These are phyloP conservation scores for Maniola jurtina DNA, from an alignment of 1,140 invertebrate species.

Conservation along the genomic window DNA sequence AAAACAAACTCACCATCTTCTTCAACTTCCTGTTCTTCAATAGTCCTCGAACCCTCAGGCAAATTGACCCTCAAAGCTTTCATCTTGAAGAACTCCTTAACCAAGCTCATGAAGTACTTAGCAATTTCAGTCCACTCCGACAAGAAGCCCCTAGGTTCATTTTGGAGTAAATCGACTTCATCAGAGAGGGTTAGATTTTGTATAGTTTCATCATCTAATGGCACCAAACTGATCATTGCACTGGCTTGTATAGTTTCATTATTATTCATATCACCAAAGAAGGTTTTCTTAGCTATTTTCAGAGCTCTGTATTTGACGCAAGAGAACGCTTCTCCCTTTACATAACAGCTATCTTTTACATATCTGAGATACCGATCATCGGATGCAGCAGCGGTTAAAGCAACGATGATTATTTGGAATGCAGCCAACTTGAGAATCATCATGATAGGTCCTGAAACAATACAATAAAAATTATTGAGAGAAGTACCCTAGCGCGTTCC, in stretches of 20 bases:
- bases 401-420: slow-evolving; percentile 3
- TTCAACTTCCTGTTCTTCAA: slow-evolving; percentile 57
- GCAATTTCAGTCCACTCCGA: slow-evolving; percentile 70
- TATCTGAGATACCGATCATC: slow-evolving; percentile 64
- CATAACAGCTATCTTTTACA: slow-evolving; percentile 65
- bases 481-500: too few species aligned
- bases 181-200: slow-evolving; percentile 45
- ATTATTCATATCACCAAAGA: slow-evolving; percentile 57
- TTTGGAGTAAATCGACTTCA: slow-evolving; percentile 37
- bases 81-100: slow-evolving; percentile 64
- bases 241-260: slow-evolving; percentile 65
- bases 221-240: slow-evolving; percentile 62
- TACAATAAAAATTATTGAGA: not conserved
- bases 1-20: slow-evolving; percentile 49
- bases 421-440: slow-evolving; percentile 10
- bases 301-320: slow-evolving; percentile 71
- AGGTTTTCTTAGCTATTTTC: slow-evolving; percentile 62
- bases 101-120: slow-evolving; percentile 61
- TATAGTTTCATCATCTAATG: slow-evolving; percentile 53
- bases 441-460: slow-evolving; percentile 16
- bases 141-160: slow-evolving; percentile 53
- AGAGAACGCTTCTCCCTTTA: slow-evolving; percentile 62
- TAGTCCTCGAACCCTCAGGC: slow-evolving; percentile 62
- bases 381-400: slow-evolving; percentile 1
- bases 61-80: slow-evolving; percentile 61